Conservation (phyloP, 2,113 vertebrate genomes). For the Butorides virescens region DNA sequence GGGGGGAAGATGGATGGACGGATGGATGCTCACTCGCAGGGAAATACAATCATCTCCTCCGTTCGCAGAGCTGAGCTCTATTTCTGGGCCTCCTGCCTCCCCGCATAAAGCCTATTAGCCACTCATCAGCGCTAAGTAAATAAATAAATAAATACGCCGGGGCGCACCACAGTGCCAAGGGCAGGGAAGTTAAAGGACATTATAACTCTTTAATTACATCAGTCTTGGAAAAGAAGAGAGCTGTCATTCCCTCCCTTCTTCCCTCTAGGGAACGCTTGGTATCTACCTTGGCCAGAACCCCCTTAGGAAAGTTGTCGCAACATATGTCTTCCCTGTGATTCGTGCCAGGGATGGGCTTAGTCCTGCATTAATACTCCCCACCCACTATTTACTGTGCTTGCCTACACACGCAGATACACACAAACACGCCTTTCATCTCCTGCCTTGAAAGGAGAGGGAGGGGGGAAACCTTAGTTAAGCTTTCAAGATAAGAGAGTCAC, state of each 20-base stretch:
- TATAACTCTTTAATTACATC: constrained; percentile 59
- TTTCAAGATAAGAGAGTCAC: not conserved
- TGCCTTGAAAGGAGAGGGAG: not conserved
- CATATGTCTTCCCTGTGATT: constrained; percentile 25
- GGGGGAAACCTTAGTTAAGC: not conserved
- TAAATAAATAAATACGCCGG: not conserved
- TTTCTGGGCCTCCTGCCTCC: not conserved
- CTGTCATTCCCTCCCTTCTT: constrained; percentile 6
- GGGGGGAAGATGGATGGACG: not conserved
- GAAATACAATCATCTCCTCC: not conserved
- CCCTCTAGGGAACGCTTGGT: constrained; percentile 3
- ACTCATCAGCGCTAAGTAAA: not conserved
- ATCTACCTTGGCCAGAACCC: constrained; percentile 50
- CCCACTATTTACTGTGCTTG: not conserved
- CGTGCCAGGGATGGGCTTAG: constrained; percentile 7
- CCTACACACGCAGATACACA: not conserved
- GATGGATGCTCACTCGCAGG: not conserved
- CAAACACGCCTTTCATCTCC: constrained; percentile 12
- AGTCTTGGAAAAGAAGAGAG: constrained; percentile 16
- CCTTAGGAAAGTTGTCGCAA: constrained; percentile 18
- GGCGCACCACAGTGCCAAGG: constrained; percentile 4
- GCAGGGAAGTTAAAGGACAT: constrained; percentile 33
- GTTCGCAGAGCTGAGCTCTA: not conserved
- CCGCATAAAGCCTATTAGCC: not conserved
- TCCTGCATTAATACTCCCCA: constrained; percentile 38